Conservation (phyloP, 2,888 invertebrate species). For the Chymomyza procnemis region DNA sequence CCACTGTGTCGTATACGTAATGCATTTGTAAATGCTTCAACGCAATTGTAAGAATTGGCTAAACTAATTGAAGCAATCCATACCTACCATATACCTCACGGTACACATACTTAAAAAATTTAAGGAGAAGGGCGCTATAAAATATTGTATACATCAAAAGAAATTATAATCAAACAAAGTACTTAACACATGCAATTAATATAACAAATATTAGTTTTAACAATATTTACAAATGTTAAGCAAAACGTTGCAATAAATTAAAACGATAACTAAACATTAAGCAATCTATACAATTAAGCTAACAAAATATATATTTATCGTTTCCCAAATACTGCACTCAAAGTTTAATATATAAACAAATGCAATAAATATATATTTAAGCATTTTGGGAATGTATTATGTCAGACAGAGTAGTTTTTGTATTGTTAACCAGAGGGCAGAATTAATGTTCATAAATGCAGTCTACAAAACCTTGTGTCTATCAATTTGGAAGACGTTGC, state of each 20-base stretch:
- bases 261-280: conserved; percentile 33
- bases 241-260: conserved; percentile 42
- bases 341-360: not conserved
- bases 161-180: conserved; percentile 20
- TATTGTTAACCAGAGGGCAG: too few species aligned
- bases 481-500: too few species aligned
- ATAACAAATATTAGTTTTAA: conserved; percentile 15
- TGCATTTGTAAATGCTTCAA: conserved; percentile 4
- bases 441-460: too few species aligned
- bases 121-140: not conserved
- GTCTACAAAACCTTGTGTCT: too few species aligned
- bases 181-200: conserved; percentile 38
- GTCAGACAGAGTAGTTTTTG: too few species aligned
- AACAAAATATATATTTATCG: conserved; percentile 11
- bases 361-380: not conserved
- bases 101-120: not conserved
- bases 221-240: conserved; percentile 13
- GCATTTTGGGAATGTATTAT: too few species aligned
- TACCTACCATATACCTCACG: not conserved
- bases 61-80: not conserved
- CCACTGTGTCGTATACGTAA: conserved; percentile 45
- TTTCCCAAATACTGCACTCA: conserved; percentile 29
- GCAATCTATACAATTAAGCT: conserved; percentile 42
- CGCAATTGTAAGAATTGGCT: not conserved
- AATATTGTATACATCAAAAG: conserved; percentile 50